Evolutionary conservation across 2,797 vertebrate genomes (phyloP), one percentile per base, ranked within the genome.

Genomic region (Petrocephalus sullivani): DNA sequence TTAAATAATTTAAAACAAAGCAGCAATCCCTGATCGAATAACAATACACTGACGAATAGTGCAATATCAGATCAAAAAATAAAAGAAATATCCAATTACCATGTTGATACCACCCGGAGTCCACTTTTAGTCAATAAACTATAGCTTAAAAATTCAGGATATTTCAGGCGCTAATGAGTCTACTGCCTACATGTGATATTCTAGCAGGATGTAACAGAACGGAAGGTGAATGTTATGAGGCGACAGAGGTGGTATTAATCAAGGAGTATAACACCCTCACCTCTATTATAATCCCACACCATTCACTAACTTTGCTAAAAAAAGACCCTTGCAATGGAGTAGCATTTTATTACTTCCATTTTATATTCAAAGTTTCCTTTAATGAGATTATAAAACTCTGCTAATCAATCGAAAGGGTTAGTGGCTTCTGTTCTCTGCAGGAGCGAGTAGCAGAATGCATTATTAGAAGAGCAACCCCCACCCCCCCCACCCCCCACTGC

Each of bases 141-240:
- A 92, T 89, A 90, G 89, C 94, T 94, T 93, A 93, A 95, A 94
- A 93, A 93, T 94, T 93, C 93, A 93, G 91, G 75, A 90, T 93
- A 91, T 93, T 94, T 93, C 90, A 71, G 91, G 88, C 89, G 92
- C 92, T 94, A 94, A 95, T 94, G 93, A 94, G 92, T 90, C 91
- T 89, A 78, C 88, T 90, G 91, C 90, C 91, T 92, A 90, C 93
- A 93, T 91, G 90, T 92, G 91, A 94, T 94, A 93, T 95, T 95
- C 94, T 91, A 93, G 90, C 87, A 16, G 90, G 89, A 92, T 92
- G 91, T 92, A 90, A 91, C 88, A 92, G 91, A 93, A 92, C 89
- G 92, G 90, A 91, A 90, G 91, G 90, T 89, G 90, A 91, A 90
- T 91, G 87, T 91, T 92, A 91, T 90, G 87, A 92, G 91, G 92